phyloP scores from a whole-genome alignment of 2,797 vertebrate genomes.

The Neosilurus hyrtlii region DNA sequence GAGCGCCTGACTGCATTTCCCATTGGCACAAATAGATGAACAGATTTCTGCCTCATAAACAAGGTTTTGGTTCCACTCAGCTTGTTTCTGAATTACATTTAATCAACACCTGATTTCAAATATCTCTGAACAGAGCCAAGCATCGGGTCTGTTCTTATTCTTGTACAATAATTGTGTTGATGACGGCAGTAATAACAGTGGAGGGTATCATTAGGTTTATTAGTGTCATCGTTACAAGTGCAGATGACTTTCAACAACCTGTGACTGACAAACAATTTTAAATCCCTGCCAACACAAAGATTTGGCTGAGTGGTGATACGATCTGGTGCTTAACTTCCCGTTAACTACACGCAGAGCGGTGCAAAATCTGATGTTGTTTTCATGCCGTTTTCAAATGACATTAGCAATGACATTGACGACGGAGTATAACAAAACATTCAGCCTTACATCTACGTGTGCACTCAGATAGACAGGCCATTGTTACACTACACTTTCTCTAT shows the following conservation, averaged over 20 bases:
- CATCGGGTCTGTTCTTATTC: conserved; percentile 23
- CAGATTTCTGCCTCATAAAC: conserved; percentile 54
- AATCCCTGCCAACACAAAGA: conserved; percentile 28
- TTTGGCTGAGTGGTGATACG: conserved; percentile 3
- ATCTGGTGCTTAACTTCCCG: conserved; percentile 9
- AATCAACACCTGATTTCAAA: conserved; percentile 51
- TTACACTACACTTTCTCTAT: not conserved
- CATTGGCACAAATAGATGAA: conserved; percentile 54
- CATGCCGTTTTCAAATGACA: not conserved
- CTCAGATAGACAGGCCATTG: not conserved
- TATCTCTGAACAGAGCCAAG: conserved; percentile 28
- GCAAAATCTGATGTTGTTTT: not conserved
- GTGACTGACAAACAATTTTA: conserved; percentile 32
- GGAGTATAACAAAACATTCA: not conserved
- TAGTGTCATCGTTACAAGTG: conserved; percentile 36
- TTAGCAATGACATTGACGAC: not conserved
- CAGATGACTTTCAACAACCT: conserved; percentile 39
- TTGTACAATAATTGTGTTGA: conserved; percentile 41
- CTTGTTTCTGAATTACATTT: conserved; percentile 49
- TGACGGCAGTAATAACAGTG: conserved; percentile 39
- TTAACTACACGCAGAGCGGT: not conserved
- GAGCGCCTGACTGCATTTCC: conserved; percentile 30
- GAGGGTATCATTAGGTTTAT: conserved; percentile 32
- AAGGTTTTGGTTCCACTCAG: conserved; percentile 44
- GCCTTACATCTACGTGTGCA: not conserved